Evolutionary conservation across 2,797 vertebrate species (phyloP).

Genomic region (Loris lydekkerianus): DNA sequence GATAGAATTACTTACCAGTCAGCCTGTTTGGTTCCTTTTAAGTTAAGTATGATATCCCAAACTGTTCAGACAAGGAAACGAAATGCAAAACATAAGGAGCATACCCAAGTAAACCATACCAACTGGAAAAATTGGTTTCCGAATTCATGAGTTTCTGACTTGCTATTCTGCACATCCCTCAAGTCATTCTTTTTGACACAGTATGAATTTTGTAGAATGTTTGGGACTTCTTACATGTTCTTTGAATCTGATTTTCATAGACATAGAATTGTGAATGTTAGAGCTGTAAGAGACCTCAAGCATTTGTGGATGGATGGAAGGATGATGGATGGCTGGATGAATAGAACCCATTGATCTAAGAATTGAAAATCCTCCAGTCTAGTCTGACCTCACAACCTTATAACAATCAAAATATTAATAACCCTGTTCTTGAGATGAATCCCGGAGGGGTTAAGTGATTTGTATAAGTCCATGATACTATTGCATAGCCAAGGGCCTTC

Average conservation of each 20-base stretch:
- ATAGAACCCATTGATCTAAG: slow-evolving; percentile 12
- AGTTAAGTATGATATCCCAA: slow-evolving; percentile 36
- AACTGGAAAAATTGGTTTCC: slow-evolving; percentile 6
- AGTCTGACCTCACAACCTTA: background rate
- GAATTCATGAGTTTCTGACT: slow-evolving; percentile 25
- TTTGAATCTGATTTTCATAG: slow-evolving; percentile 31
- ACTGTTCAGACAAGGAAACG: background rate
- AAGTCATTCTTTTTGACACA: slow-evolving; percentile 49
- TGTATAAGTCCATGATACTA: background rate
- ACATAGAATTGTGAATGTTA: slow-evolving; percentile 16
- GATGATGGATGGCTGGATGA: background rate
- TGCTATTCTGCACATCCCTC: slow-evolving; percentile 4
- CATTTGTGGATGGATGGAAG: background rate
- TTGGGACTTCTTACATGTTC: slow-evolving; percentile 22
- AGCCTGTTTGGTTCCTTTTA: background rate
- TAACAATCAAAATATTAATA: slow-evolving; percentile 8
- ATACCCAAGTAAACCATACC: background rate
- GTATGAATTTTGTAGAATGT: slow-evolving; percentile 6
- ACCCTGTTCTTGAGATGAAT: background rate
- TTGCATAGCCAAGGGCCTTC: background rate
- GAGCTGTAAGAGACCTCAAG: slow-evolving; percentile 20
- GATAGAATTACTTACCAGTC: background rate
- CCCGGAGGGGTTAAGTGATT: slow-evolving; percentile 36
- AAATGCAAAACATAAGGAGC: background rate
- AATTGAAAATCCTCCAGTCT: background rate